Percentiles rank a stretch among this genome's conserved stretches.
phyloP scores from a whole-genome alignment of 2,888 invertebrate genomes.

The Actias luna region DNA sequence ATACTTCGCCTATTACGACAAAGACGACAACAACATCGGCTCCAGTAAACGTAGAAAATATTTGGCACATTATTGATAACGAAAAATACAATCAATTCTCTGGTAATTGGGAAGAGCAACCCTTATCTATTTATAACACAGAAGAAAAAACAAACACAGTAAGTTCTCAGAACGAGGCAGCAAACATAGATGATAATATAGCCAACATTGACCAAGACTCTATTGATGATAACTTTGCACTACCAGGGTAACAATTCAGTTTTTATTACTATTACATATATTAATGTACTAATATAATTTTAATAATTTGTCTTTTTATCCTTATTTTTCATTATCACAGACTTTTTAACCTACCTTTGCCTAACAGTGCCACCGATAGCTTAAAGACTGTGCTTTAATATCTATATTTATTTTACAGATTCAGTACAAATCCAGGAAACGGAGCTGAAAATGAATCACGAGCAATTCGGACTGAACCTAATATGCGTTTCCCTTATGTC shows the following conservation, averaged over 20 bases:
- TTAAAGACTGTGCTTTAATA: conserved; percentile 8
- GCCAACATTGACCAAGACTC: conserved; percentile 22
- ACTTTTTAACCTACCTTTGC: too few species aligned
- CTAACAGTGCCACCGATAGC: neutral
- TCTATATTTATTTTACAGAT: conserved; percentile 50
- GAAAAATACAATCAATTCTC: conserved; percentile 60
- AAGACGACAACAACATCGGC: conserved; percentile 50
- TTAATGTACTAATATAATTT: neutral
- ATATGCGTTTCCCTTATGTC: conserved; percentile 69
- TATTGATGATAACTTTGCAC: conserved; percentile 63
- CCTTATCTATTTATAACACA: conserved; percentile 37
- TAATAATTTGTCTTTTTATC: neutral
- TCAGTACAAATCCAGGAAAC: conserved; percentile 62
- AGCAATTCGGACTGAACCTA: conserved; percentile 69
- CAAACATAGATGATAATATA: conserved; percentile 20
- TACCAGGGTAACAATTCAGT: conserved; percentile 64
- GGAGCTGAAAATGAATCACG: conserved; percentile 74
- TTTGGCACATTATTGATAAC: conserved; percentile 75
- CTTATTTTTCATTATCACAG: too few species aligned
- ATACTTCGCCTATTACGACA: conserved; percentile 43
- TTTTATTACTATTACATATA: neutral
- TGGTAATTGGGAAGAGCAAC: conserved; percentile 62
- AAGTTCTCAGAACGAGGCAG: conserved; percentile 25
- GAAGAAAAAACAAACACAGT: conserved; percentile 21
- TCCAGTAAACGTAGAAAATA: conserved; percentile 59